Conservation (phyloP, 2,888 invertebrate species). For the Cyrtodaria siliqua region DNA sequence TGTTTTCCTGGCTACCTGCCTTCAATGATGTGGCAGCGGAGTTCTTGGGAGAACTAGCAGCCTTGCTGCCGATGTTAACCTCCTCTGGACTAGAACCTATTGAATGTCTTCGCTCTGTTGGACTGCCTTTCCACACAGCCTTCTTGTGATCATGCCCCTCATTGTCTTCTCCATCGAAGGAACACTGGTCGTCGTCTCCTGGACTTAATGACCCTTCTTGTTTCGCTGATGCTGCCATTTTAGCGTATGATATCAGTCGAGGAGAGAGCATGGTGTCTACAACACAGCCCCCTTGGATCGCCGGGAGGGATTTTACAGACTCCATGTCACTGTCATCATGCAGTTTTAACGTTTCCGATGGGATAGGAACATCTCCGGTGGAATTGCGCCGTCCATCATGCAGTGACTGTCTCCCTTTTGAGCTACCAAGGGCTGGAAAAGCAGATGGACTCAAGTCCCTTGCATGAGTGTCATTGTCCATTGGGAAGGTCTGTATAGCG, state of each 20-base stretch:
- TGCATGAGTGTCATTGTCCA: constrained; percentile 42
- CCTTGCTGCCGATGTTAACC: constrained; percentile 56
- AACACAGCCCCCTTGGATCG: constrained; percentile 59
- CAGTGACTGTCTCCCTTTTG: constrained; percentile 60
- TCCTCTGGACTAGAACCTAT: constrained; percentile 80
- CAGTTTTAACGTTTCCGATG: constrained; percentile 61
- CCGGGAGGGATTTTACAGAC: constrained; percentile 82
- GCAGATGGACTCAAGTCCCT: constrained; percentile 81
- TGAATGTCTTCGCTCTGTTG: constrained; percentile 79
- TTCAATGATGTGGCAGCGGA: constrained; percentile 32
- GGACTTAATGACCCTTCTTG: constrained; percentile 5
- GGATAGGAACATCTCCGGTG: constrained; percentile 76
- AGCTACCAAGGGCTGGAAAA: constrained; percentile 76
- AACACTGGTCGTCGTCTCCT: constrained; percentile 17
- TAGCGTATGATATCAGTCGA: constrained; percentile 79
- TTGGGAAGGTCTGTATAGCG: constrained; percentile 13
- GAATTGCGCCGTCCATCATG: constrained; percentile 76
- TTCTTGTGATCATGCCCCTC: constrained; percentile 64
- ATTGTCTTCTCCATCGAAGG: constrained; percentile 28
- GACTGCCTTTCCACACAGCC: constrained; percentile 80
- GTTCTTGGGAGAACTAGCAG: constrained; percentile 6
- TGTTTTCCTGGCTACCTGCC: constrained; percentile 51
- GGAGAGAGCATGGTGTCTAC: constrained; percentile 59
- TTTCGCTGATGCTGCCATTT: constrained; percentile 75
- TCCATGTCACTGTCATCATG: constrained; percentile 82